phyloP scores from a whole-genome alignment of 2,113 vertebrate species.

The Paradoxurus hermaphroditus region DNA sequence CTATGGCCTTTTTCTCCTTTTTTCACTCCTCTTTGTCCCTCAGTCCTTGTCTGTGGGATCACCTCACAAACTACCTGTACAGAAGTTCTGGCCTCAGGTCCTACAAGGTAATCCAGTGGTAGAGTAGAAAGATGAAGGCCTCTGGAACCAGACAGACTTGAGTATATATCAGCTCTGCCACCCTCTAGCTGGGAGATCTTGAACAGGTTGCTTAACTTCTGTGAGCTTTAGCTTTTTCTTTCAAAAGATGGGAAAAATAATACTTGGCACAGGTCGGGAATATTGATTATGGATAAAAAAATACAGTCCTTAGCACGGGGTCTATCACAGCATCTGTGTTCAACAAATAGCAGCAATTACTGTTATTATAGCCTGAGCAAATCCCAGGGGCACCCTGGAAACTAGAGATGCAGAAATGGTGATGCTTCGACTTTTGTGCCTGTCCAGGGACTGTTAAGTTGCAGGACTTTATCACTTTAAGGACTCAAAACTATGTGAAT shows the following conservation, averaged over 20 bases:
- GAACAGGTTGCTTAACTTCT: not conserved
- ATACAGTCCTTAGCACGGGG: not conserved
- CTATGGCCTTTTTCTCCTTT: not conserved
- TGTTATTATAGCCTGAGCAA: not conserved
- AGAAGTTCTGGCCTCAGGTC: not conserved
- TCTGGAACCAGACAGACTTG: not conserved
- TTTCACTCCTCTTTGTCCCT: not conserved
- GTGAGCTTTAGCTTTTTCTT: not conserved
- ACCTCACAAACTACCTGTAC: not conserved
- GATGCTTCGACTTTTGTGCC: not conserved
- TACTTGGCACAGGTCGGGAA: not conserved
- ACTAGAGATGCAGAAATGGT: not conserved
- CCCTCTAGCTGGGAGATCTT: not conserved
- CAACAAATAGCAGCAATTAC: slow-evolving; percentile 42
- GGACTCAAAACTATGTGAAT: not conserved
- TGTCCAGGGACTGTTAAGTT: not conserved
- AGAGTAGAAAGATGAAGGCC: not conserved
- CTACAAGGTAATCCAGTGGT: not conserved
- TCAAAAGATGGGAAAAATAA: not conserved
- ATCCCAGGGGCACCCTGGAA: not conserved
- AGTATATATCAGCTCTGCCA: not conserved
- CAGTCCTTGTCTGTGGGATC: not conserved
- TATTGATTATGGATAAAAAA: not conserved
- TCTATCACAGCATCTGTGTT: not conserved
- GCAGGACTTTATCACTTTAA: not conserved